Base-by-base conservation (phyloP, 2,888 invertebrate species). In the Cyrtodaria siliqua region DNA sequence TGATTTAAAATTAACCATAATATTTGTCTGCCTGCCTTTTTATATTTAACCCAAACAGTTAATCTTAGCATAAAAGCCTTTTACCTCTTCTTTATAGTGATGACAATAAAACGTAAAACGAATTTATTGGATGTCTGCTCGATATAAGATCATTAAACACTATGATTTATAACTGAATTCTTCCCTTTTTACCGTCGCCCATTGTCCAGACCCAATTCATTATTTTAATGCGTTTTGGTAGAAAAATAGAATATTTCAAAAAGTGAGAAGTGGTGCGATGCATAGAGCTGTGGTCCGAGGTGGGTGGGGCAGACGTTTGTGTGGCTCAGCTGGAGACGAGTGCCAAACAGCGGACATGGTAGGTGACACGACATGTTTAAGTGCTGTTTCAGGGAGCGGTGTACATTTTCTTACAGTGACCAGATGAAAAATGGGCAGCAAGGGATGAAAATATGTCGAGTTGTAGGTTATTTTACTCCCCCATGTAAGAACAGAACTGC, bases 211-310 rank as follows among this genome's bases (percentile, higher is more conserved):
- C 2, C 44, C 61, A 57, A 71, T 77, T 71, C 77, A 71, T 67
- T 68, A 77, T 71, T 63, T 63, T 62, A 71, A 77, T 77, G 71
- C 63, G 62, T 47, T 68, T 61, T 68, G 9, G 33, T 49, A 38
- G 61, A 71, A 71, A 59, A 63, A 63, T 38, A 63, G 20, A 38
- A 6, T 56, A 38, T 33, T 23, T 18, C n/a, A 40, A 33, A 56
- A 56, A 29, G 44, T 42, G 55, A 3, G 64, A n/a, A 12, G 38
- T 29, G 20, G 42, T 55, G 55, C 33, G 55, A 14, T 16, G 55
- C 26, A 29, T 27, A 55, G 29, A 29, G 33, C 55, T 33, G 38
- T n/a, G 14, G 56, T 18, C 9, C 9, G 23, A 20, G 38, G 27
- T 40, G 56, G 3, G 40, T 20, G 18, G n/a, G 18, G n/a, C 38